Base-by-base conservation (phyloP, 2,888 invertebrate genomes). In the Caradrina kadenii region DNA sequence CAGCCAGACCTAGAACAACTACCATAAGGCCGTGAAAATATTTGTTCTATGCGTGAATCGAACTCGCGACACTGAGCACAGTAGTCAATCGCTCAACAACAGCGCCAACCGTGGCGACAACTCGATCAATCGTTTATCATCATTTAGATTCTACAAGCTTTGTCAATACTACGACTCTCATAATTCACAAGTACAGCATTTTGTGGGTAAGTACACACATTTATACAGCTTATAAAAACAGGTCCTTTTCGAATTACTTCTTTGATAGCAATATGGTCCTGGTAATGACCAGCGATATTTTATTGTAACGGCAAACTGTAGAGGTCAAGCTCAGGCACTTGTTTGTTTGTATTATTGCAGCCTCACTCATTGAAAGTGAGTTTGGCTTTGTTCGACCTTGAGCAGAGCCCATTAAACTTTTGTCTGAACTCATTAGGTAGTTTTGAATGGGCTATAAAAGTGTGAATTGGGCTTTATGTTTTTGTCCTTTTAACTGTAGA, bases 341-440 rank as follows among this genome's bases (percentile, higher is more conserved):
- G 63, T 79, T 76, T 76, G 48, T 79, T 65, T 76, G 62, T 76
- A 53, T 74, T 56, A 58, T 48, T 76, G 69, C 69, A 35, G 17
- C 22, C 45, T 58, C 61, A 77, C 31, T 67, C 60, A 48, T 79
- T 63, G 60, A 68, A 63, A 75, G 69, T 68, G 63, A 60, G 49
- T 10, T 63, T 62, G 56, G 21, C 19, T 58, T 11, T 55, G 58
- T 21, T 3, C 42, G 59, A 63, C 74, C 74, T 79, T 79, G 79
- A 58, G 39, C 31, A 22, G 39, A 49, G 21, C 8, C 56, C 79
- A 66, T 75, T 59, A 75, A 77, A 79, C 50, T 76, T 78, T 78
- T 61, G 79, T 76, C 31, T 22, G 48, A 73, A 73, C 42, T 79
- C 63, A 63, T 73, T 76, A 73, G 50, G 22, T 39, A 68, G 49